A percentile compares a stretch with the other conserved stretches of the same genome.
Evolutionary conservation across 2,797 vertebrate genomes (phyloP).

Genomic region (Protosalanx chinensis): DNA sequence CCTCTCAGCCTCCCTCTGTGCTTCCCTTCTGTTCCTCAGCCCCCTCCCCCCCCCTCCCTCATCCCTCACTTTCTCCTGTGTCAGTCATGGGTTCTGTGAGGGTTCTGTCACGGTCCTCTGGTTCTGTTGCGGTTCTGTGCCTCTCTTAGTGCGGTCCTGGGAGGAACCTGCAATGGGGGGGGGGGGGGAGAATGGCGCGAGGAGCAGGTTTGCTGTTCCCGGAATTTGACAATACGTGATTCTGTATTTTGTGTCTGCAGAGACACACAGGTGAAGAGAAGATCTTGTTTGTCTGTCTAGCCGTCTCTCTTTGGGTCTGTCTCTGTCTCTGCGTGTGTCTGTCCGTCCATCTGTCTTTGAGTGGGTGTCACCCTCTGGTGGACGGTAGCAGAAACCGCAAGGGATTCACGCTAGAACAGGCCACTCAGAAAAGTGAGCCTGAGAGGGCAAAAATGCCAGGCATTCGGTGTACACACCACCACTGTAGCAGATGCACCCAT

Average conservation of each 20-base stretch:
- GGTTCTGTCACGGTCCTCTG: neutral
- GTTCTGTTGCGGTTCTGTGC: neutral
- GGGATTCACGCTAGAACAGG: neutral
- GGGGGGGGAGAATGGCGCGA: neutral
- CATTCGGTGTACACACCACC: conserved; percentile 19
- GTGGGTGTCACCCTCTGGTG: neutral
- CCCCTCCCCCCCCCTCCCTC: conserved; percentile 14
- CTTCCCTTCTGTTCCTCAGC: conserved; percentile 12
- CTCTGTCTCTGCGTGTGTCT: neutral
- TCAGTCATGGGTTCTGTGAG: neutral
- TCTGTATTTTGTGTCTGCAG: neutral
- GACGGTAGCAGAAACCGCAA: too few species aligned
- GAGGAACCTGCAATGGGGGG: too few species aligned
- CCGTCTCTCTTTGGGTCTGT: neutral
- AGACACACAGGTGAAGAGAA: neutral
- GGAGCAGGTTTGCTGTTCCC: neutral
- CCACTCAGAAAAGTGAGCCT: neutral
- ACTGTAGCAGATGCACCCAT: conserved; percentile 29
- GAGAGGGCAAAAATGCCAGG: conserved; percentile 10
- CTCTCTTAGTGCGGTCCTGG: neutral
- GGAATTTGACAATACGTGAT: neutral
- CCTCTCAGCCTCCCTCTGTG: neutral
- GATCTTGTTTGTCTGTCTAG: neutral
- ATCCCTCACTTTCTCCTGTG: neutral
- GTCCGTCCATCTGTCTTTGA: neutral